These are phyloP conservation scores for Dipodomys ordii DNA, from an alignment of 2,113 vertebrate species.

Conservation along the genomic window DNA sequence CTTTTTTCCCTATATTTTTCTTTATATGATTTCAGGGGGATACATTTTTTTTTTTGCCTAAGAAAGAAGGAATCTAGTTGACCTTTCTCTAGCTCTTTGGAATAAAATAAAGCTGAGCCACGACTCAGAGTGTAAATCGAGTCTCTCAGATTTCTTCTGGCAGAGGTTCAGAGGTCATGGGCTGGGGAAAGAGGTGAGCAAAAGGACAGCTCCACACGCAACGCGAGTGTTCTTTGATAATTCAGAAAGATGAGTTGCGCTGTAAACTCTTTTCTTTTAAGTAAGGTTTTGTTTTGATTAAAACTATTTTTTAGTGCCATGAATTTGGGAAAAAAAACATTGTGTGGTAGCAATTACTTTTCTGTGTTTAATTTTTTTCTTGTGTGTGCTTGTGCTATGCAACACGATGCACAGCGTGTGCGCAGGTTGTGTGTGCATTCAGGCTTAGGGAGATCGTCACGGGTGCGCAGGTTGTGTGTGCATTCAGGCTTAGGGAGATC, in stretches of 20 bases:
- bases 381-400: too few species aligned
- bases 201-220: too few species aligned
- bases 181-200: neutral
- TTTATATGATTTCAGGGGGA: neutral
- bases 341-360: neutral
- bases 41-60: neutral
- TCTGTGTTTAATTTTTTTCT: neutral
- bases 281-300: neutral
- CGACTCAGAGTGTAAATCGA: neutral
- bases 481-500: too few species aligned
- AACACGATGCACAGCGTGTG: neutral
- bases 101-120: neutral
- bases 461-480: neutral
- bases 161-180: neutral
- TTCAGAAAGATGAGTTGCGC: neutral
- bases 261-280: neutral
- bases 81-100: neutral
- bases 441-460: too few species aligned
- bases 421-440: too few species aligned
- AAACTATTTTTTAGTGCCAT: neutral
- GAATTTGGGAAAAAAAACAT: neutral
- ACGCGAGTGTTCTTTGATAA: neutral
- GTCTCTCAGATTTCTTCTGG: neutral
- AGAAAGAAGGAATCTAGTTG: neutral
- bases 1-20: neutral